Evolutionary conservation across 2,113 vertebrate genomes (phyloP).

Genomic region (Rhineura floridana): DNA sequence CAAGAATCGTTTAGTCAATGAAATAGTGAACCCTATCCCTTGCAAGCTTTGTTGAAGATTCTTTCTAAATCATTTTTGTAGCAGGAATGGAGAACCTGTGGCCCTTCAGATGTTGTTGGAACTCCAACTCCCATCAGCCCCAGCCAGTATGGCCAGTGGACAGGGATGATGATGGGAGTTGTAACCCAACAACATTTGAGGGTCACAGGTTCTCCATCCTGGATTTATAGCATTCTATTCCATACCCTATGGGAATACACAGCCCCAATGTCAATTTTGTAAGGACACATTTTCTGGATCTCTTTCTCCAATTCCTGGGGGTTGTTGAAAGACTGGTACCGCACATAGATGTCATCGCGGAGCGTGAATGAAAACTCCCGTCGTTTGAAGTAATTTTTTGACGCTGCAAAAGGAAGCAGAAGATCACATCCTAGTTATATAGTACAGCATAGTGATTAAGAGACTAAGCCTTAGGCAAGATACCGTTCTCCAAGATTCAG

Average conservation of each 20-base stretch:
- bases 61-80: neutral
- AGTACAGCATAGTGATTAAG: neutral
- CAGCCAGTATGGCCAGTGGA: neutral
- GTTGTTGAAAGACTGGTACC: constrained; percentile 92
- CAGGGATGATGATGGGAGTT: neutral
- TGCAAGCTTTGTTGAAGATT: neutral
- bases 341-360: constrained; percentile 93
- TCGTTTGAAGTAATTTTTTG: constrained; percentile 92
- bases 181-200: neutral
- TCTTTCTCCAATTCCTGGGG: constrained; percentile 94
- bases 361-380: constrained; percentile 97
- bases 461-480: neutral
- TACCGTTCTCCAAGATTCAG: too few relatives aligned
- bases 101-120: neutral
- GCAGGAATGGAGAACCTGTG: neutral
- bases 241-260: constrained; percentile 90
- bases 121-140: neutral
- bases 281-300: constrained; percentile 91
- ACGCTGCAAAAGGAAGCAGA: constrained; percentile 56
- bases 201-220: neutral
- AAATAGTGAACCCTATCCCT: neutral
- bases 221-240: neutral
- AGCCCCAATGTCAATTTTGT: constrained; percentile 95
- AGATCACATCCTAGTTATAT: neutral
- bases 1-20: neutral